Conservation (phyloP, 1,140 invertebrate genomes). For the Ostrea denselamellosa region DNA sequence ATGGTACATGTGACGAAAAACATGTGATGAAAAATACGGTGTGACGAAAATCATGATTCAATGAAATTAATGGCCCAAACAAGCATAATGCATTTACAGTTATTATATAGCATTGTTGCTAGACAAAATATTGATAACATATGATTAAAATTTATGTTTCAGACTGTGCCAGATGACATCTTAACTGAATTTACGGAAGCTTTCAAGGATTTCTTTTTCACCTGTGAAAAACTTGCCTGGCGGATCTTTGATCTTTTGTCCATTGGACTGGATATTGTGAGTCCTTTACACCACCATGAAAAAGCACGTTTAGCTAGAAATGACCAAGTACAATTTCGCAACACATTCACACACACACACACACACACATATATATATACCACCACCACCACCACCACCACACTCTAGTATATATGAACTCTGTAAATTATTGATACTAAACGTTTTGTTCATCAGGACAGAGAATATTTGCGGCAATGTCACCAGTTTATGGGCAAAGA, state of each 20-base stretch:
- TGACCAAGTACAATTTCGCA: background rate
- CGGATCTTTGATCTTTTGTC: conserved; percentile 59
- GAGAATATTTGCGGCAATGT: conserved; percentile 48
- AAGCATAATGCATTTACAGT: too few species aligned
- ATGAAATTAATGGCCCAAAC: too few species aligned
- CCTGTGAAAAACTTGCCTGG: conserved; percentile 16
- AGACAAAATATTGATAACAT: background rate
- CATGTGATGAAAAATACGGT: too few species aligned
- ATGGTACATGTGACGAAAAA: too few species aligned
- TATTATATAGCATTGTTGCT: too few species aligned
- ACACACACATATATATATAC: too few species aligned
- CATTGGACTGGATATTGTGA: conserved; percentile 49
- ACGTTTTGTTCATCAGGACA: conserved; percentile 37
- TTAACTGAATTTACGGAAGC: conserved; percentile 44
- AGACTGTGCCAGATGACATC: conserved; percentile 39
- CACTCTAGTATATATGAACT: too few species aligned
- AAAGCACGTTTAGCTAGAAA: background rate
- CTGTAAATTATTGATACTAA: too few species aligned
- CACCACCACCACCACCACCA: too few species aligned
- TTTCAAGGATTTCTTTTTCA: conserved; percentile 39
- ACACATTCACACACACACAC: too few species aligned
- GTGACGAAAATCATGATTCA: too few species aligned
- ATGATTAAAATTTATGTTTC: background rate
- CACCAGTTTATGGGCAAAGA: conserved; percentile 51
- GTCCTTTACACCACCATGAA: background rate